phyloP scores from a whole-genome alignment of 2,797 vertebrate species.

The Austrolebias charrua region DNA sequence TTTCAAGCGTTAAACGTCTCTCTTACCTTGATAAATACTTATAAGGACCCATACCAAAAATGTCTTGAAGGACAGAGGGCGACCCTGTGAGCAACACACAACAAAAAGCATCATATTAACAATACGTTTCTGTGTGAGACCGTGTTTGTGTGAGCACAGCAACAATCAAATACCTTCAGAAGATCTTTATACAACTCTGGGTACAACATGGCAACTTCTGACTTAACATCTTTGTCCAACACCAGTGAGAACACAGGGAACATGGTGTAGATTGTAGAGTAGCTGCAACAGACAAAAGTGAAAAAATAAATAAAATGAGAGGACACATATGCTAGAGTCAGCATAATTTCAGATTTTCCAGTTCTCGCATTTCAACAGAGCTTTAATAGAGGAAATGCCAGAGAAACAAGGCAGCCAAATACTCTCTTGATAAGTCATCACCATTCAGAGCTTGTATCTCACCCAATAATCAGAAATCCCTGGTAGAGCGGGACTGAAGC shows the following conservation, averaged over 20 bases:
- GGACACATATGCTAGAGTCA: constrained; percentile 17
- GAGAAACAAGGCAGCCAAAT: constrained; percentile 57
- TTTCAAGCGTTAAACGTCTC: background rate
- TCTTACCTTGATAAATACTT: constrained; percentile 98
- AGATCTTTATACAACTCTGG: constrained; percentile 98
- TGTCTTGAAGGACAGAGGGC: constrained; percentile 94
- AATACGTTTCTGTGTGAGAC: background rate
- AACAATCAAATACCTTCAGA: constrained; percentile 85
- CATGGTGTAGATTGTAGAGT: constrained; percentile 98
- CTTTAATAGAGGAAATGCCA: constrained; percentile 72
- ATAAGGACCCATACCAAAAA: constrained; percentile 98
- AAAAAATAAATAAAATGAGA: constrained; percentile 7
- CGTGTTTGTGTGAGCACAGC: background rate
- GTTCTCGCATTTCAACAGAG: constrained; percentile 49
- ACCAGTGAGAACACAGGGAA: constrained; percentile 98
- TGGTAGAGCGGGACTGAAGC: constrained; percentile 97
- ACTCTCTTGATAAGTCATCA: constrained; percentile 70
- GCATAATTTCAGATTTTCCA: constrained; percentile 57
- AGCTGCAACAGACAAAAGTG: constrained; percentile 74
- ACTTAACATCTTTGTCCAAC: constrained; percentile 97
- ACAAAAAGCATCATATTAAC: background rate
- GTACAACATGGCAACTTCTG: constrained; percentile 97
- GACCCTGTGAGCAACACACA: constrained; percentile 80
- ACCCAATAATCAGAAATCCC: constrained; percentile 98
- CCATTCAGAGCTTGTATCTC: constrained; percentile 63